Percentiles rank a stretch among this genome's conserved stretches.
These are phyloP conservation scores for Corythaixoides concolor DNA, from an alignment of 2,113 vertebrate species.

Conservation along the genomic window DNA sequence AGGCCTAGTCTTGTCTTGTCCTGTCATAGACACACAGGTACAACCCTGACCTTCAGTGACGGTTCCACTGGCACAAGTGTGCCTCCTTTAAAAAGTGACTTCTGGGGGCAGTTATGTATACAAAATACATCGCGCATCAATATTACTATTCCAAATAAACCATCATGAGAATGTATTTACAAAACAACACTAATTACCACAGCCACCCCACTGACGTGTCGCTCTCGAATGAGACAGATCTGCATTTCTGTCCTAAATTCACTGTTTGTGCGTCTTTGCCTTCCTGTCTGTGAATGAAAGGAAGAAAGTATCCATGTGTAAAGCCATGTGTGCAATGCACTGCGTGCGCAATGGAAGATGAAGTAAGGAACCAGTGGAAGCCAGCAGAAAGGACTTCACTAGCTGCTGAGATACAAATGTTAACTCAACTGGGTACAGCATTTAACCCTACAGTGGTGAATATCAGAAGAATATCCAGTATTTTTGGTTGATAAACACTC, in stretches of 20 bases:
- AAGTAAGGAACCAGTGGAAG: not conserved
- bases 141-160: not conserved
- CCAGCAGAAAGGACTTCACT: not conserved
- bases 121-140: not conserved
- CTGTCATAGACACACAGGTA: not conserved
- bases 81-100: not conserved
- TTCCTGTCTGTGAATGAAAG: rapidly evolving
- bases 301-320: not conserved
- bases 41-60: not conserved
- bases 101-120: not conserved
- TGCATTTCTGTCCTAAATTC: not conserved
- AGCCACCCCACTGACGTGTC: not conserved
- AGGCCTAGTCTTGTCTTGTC: not conserved
- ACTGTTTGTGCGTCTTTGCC: not conserved
- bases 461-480: not conserved
- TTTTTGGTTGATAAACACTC: not conserved
- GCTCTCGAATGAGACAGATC: not conserved
- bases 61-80: not conserved
- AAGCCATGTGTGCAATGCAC: not conserved
- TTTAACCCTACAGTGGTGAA: not conserved
- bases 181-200: not conserved
- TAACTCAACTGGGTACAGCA: not conserved
- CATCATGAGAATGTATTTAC: not conserved
- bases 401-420: not conserved
- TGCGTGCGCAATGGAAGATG: not conserved